Evolutionary conservation across 30 jellyfish, hydroid and myxozoan species (phyloP).

Genomic region (Aurelia coerulea): DNA sequence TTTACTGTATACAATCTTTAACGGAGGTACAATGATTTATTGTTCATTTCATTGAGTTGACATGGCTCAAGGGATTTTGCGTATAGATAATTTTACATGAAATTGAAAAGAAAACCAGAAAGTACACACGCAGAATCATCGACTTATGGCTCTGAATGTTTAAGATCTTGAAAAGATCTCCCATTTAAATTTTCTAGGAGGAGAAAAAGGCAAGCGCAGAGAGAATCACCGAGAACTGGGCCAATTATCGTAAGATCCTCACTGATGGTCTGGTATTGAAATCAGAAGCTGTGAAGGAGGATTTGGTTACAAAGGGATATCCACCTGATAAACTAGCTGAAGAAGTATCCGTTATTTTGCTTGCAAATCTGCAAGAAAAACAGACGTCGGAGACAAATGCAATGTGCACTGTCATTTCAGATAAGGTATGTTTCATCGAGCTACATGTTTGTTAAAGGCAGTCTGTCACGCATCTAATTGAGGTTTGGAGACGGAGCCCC

Average conservation of each 20-base stretch:
- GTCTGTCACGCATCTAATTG: too few relatives aligned
- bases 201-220: conserved; percentile 52
- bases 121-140: too few relatives aligned
- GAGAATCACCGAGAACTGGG: conserved; percentile 35
- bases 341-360: conserved; percentile 68
- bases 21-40: too few relatives aligned
- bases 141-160: too few relatives aligned
- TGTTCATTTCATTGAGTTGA: too few relatives aligned
- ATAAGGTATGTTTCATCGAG: conserved; percentile 25
- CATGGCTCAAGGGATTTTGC: too few relatives aligned
- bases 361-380: conserved; percentile 91
- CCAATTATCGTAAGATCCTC: conserved; percentile 22
- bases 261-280: conserved; percentile 31
- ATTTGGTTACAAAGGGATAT: conserved; percentile 20
- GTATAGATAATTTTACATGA: too few relatives aligned
- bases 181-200: background rate
- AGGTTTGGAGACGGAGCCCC: too few relatives aligned
- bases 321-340: conserved; percentile 60
- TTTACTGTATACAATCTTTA: too few relatives aligned
- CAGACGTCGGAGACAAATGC: conserved; percentile 83
- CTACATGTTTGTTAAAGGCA: too few relatives aligned
- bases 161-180: too few relatives aligned
- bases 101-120: too few relatives aligned
- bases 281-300: conserved; percentile 39
- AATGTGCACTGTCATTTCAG: conserved; percentile 50